Evolutionary conservation across 2,797 vertebrate genomes (phyloP).

Genomic region (Tokudaia tokunoshimensis): DNA sequence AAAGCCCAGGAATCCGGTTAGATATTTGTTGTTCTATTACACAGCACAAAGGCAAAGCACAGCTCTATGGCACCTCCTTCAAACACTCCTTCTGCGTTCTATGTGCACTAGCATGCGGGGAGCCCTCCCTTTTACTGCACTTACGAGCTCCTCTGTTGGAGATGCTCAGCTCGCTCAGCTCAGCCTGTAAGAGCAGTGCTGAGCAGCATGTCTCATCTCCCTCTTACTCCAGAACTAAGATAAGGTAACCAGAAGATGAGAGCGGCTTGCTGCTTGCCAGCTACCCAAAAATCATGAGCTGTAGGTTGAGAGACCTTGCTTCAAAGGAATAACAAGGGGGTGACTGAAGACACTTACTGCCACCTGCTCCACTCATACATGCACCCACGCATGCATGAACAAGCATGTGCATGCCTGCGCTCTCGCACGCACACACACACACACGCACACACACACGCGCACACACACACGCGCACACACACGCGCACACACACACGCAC

Average conservation of each 20-base stretch:
- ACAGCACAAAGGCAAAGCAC: background rate
- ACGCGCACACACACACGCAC: background rate
- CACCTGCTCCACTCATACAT: background rate
- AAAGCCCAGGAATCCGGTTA: background rate
- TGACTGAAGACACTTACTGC: background rate
- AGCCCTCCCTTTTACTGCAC: background rate
- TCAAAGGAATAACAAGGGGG: background rate
- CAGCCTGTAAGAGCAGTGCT: background rate
- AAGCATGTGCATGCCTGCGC: too few relatives aligned
- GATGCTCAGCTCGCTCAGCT: background rate
- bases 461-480: background rate
- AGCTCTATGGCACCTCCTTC: background rate
- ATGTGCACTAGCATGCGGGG: too few relatives aligned
- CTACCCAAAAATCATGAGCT: background rate
- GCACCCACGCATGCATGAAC: too few relatives aligned
- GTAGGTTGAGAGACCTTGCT: background rate
- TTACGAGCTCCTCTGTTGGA: background rate
- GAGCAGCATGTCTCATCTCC: background rate
- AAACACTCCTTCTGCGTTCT: background rate
- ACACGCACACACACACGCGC: background rate
- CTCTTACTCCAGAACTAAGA: background rate
- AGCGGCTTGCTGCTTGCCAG: background rate
- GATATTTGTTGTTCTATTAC: background rate
- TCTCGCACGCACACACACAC: accelerated
- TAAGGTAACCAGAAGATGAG: background rate